Evolutionary conservation across 35 echinoderm and acorn worm genomes (phyloP).

Genomic region (Diadema setosum): DNA sequence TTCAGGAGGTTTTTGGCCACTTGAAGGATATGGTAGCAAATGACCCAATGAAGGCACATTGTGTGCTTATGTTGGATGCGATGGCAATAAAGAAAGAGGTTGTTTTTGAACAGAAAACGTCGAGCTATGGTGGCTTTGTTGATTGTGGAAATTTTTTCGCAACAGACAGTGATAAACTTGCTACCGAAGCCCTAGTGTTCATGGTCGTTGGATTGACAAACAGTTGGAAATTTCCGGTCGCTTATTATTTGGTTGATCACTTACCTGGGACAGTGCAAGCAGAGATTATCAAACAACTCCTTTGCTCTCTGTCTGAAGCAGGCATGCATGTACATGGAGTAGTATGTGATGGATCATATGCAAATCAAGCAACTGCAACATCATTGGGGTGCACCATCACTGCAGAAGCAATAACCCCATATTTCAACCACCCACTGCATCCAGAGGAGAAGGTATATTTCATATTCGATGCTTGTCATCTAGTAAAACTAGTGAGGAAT

Average conservation of each 20-base stretch:
- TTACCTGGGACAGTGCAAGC: too few relatives aligned
- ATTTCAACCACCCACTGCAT: slow-evolving; percentile 45
- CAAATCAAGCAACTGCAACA: slow-evolving; percentile 41
- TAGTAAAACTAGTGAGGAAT: slow-evolving; percentile 52
- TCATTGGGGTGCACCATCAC: slow-evolving; percentile 48
- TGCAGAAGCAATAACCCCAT: background rate
- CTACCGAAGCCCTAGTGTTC: slow-evolving; percentile 57
- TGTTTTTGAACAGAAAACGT: slow-evolving; percentile 48
- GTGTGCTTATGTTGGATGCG: slow-evolving; percentile 47
- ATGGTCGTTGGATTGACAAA: slow-evolving; percentile 51
- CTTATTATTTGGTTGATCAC: slow-evolving; percentile 54
- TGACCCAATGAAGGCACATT: slow-evolving; percentile 39
- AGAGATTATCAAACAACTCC: too few relatives aligned
- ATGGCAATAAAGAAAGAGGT: slow-evolving; percentile 66
- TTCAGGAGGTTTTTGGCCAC: slow-evolving; percentile 36
- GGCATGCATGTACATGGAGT: slow-evolving; percentile 50
- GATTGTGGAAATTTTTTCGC: slow-evolving; percentile 46
- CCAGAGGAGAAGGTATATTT: slow-evolving; percentile 43
- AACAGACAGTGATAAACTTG: slow-evolving; percentile 19
- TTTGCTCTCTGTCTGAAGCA: too few relatives aligned
- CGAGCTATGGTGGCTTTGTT: slow-evolving; percentile 43
- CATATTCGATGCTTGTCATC: slow-evolving; percentile 66
- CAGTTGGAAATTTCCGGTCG: slow-evolving; percentile 56
- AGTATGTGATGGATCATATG: slow-evolving; percentile 54
- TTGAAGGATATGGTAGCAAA: slow-evolving; percentile 27